Conservation (phyloP, 2,113 vertebrate genomes). For the Enhydra lutris region DNA sequence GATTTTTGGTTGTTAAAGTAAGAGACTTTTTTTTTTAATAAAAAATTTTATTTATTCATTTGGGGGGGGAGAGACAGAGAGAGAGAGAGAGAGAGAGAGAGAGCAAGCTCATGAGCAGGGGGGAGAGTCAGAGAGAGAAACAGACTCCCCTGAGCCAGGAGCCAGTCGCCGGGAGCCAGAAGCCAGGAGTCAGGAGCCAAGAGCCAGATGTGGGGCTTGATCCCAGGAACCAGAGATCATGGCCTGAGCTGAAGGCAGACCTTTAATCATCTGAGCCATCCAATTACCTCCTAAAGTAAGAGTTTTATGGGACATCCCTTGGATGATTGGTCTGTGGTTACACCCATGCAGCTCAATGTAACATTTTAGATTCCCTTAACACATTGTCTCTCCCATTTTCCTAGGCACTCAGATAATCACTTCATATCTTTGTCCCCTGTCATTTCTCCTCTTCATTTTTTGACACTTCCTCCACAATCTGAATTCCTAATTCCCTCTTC, state of each 20-base stretch:
- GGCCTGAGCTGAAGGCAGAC: background rate
- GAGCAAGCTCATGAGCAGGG: no score
- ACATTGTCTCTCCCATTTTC: background rate
- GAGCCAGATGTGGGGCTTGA: background rate
- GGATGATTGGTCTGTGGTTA: background rate
- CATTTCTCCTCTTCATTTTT: background rate
- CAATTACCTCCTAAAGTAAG: background rate
- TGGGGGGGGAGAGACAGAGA: background rate
- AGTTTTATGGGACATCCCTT: background rate
- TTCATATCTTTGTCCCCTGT: background rate
- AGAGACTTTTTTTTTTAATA: background rate
- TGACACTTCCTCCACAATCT: background rate
- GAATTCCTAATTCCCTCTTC: background rate
- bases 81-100: background rate
- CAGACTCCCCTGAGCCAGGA: no score
- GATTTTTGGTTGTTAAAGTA: background rate
- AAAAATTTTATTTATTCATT: background rate
- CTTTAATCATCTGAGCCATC: background rate
- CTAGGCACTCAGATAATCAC: no score
- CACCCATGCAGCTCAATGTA: background rate
- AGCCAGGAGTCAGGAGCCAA: background rate
- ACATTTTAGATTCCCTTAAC: accelerated
- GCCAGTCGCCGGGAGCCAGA: no score
- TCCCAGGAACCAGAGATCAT: background rate
- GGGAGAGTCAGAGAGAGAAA: no score